Percentiles rank a stretch among this genome's conserved stretches.
Conservation (phyloP, 2,888 invertebrate species). For the Quadroppia sp. region DNA sequence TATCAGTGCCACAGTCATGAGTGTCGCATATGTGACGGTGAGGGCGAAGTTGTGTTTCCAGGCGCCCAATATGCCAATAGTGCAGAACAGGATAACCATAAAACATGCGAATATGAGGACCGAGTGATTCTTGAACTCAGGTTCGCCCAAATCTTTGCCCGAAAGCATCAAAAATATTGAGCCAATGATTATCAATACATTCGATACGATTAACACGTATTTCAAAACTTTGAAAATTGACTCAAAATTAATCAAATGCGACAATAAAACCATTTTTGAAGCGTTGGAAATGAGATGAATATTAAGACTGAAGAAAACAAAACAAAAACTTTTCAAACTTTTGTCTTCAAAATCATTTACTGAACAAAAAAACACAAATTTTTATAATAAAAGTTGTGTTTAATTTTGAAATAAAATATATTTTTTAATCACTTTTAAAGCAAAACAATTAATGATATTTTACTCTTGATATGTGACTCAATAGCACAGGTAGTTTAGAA, state of each 20-base stretch:
- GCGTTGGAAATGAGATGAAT: not conserved
- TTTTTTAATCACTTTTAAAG: too few relatives aligned
- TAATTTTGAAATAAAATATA: too few relatives aligned
- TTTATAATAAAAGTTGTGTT: too few relatives aligned
- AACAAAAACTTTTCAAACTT: not conserved
- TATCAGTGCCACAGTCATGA: constrained; percentile 37
- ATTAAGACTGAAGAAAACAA: not conserved
- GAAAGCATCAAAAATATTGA: constrained; percentile 22
- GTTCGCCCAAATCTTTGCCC: constrained; percentile 39
- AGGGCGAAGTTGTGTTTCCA: constrained; percentile 37
- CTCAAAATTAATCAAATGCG: constrained; percentile 20
- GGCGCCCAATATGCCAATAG: constrained; percentile 31
- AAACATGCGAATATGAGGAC: constrained; percentile 38
- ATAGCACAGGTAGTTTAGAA: too few relatives aligned
- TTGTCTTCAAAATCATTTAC: not conserved
- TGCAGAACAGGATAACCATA: constrained; percentile 39
- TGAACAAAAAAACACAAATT: too few relatives aligned
- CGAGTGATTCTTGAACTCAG: constrained; percentile 39
- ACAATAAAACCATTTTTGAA: not conserved
- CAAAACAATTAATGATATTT: too few relatives aligned
- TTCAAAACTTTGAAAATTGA: constrained; percentile 38
- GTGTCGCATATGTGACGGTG: constrained; percentile 32
- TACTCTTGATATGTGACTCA: too few relatives aligned
- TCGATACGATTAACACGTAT: constrained; percentile 39
- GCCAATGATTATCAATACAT: constrained; percentile 37